A percentile compares a stretch with the other conserved stretches of the same genome.
These are phyloP conservation scores for Stegophylla sp. DNA, from an alignment of 2,888 invertebrate genomes.

Conservation along the genomic window DNA sequence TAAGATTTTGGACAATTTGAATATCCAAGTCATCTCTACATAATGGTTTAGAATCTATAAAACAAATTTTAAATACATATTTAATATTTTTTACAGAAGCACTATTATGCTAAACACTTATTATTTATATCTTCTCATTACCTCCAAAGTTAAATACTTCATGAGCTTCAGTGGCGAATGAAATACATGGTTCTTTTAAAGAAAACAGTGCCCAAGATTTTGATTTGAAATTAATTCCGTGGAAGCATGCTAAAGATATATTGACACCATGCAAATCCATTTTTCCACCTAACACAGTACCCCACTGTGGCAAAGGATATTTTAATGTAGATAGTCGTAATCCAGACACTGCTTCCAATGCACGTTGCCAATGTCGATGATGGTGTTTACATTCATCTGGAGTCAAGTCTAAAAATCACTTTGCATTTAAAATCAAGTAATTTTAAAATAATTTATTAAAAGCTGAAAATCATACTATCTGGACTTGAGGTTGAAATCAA, in stretches of 20 bases:
- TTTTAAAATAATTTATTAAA: background rate
- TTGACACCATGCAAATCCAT: constrained; percentile 88
- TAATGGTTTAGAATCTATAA: constrained; percentile 37
- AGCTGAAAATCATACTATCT: constrained; percentile 33
- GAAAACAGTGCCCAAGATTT: constrained; percentile 97
- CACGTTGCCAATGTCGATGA: constrained; percentile 94
- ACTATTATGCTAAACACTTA: too few relatives aligned
- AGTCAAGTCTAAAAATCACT: constrained; percentile 59
- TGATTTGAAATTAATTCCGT: constrained; percentile 94
- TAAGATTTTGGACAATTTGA: constrained; percentile 87
- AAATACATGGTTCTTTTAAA: constrained; percentile 88
- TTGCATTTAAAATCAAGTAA: background rate
- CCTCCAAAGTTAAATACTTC: constrained; percentile 77
- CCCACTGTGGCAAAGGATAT: constrained; percentile 64
- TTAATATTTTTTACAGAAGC: too few relatives aligned
- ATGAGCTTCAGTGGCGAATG: constrained; percentile 91
- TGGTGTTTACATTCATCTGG: constrained; percentile 74
- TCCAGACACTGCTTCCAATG: constrained; percentile 80
- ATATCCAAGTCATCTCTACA: constrained; percentile 67
- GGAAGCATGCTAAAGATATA: constrained; percentile 94
- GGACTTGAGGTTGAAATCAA: constrained; percentile 50
- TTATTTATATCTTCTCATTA: constrained; percentile 62
- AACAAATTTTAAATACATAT: background rate
- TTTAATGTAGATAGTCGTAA: constrained; percentile 75
- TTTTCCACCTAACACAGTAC: constrained; percentile 85